Evolutionary conservation across 2,113 vertebrate genomes (phyloP).

Genomic region (Forbesichthys papilliferus): DNA sequence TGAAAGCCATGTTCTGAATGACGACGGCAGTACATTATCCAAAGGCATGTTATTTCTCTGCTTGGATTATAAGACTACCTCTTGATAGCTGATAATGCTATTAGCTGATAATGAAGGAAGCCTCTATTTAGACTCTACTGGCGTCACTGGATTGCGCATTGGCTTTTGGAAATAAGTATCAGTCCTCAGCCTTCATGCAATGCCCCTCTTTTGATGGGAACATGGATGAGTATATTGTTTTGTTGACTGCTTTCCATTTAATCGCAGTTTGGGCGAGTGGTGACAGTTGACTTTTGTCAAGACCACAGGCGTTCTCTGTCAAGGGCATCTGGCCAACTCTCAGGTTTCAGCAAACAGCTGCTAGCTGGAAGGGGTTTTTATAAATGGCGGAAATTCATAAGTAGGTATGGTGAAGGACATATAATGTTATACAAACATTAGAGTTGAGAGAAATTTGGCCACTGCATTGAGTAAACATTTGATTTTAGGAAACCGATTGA

Average conservation of each 20-base stretch:
- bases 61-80: constrained; percentile 61
- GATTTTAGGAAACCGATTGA: too few relatives aligned
- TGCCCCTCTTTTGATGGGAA: constrained; percentile 29
- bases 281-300: constrained; percentile 18
- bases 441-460: constrained; percentile 5
- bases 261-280: constrained; percentile 9
- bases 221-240: constrained; percentile 3
- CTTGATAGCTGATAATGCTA: not conserved
- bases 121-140: constrained; percentile 45
- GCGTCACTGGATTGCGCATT: constrained; percentile 50
- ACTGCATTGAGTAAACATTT: constrained; percentile 24
- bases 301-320: constrained; percentile 25
- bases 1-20: constrained; percentile 51
- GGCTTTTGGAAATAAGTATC: constrained; percentile 37
- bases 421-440: constrained; percentile 30
- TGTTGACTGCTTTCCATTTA: not conserved
- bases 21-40: constrained; percentile 42
- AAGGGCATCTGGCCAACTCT: constrained; percentile 33
- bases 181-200: constrained; percentile 26
- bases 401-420: constrained; percentile 44
- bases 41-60: constrained; percentile 33
- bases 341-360: constrained; percentile 14
- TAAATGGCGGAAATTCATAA: constrained; percentile 48
- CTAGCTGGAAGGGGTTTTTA: constrained; percentile 20
- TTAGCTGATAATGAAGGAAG: constrained; percentile 39